Conservation (phyloP, 2,888 invertebrate genomes). For the Mythimna pallens region DNA sequence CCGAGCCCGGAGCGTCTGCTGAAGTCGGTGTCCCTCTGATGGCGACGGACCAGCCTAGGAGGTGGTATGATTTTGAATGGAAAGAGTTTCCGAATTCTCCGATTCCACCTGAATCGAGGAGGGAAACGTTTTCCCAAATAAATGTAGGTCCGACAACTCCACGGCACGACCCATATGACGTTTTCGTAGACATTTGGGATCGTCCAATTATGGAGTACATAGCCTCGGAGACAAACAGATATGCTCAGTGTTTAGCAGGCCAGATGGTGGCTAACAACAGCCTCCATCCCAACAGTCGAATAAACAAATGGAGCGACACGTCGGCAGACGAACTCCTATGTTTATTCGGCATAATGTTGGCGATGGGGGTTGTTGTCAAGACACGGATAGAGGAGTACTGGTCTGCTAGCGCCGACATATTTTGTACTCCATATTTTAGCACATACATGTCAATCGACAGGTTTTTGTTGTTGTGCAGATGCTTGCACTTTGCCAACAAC, state of each 20-base stretch:
- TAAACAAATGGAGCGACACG: not conserved
- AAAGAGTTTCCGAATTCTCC: too few species aligned
- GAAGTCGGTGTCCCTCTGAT: too few species aligned
- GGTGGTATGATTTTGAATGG: too few species aligned
- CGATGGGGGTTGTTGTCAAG: conserved; percentile 14
- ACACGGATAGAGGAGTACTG: not conserved
- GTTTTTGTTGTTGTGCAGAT: accelerated
- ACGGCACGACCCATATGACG: too few species aligned
- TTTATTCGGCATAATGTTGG: not conserved
- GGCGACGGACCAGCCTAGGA: too few species aligned
- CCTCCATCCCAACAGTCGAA: not conserved
- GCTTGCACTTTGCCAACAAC: not conserved
- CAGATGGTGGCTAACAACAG: not conserved
- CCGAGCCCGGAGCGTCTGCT: too few species aligned
- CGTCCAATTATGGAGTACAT: not conserved
- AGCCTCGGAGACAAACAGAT: conserved; percentile 45
- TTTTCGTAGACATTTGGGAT: too few species aligned
- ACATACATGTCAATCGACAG: not conserved
- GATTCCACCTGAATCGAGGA: too few species aligned
- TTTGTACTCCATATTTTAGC: conserved; percentile 3
- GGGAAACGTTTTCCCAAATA: too few species aligned
- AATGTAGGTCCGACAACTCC: too few species aligned
- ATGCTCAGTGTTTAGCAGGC: conserved; percentile 4
- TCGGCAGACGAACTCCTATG: not conserved
- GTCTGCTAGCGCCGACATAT: not conserved